Percentiles rank a stretch among this genome's conserved stretches.
These are phyloP conservation scores for Novumbra hubbsi DNA, from an alignment of 2,797 vertebrate species.

Conservation along the genomic window DNA sequence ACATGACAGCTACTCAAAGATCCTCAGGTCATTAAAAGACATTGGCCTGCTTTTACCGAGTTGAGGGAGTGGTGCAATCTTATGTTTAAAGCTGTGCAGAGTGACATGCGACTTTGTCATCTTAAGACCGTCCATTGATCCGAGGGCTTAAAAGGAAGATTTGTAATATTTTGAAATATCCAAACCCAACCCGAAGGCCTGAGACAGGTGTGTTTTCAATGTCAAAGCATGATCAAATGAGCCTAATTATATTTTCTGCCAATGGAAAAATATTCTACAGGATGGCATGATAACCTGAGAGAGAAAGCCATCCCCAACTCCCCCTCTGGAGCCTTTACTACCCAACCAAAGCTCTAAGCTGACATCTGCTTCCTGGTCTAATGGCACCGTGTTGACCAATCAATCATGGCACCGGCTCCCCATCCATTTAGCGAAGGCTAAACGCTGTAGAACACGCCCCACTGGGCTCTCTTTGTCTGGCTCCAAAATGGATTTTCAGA, in stretches of 20 bases:
- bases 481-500: slow-evolving; percentile 26
- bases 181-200: background rate
- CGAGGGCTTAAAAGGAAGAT: background rate
- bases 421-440: slow-evolving; percentile 24
- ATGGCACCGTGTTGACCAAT: slow-evolving; percentile 23
- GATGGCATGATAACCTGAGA: background rate
- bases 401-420: slow-evolving; percentile 26
- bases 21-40: slow-evolving; percentile 27
- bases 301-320: background rate
- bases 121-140: background rate
- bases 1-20: slow-evolving; percentile 36
- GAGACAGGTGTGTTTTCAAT: background rate
- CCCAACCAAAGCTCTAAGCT: background rate
- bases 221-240: background rate
- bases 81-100: slow-evolving; percentile 56
- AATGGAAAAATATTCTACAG: background rate
- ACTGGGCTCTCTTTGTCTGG: slow-evolving; percentile 17
- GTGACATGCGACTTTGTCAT: slow-evolving; percentile 54
- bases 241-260: background rate
- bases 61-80: slow-evolving; percentile 9
- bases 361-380: slow-evolving; percentile 12
- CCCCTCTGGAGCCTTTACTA: slow-evolving; percentile 6
- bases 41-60: slow-evolving; percentile 37
- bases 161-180: background rate
- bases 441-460: slow-evolving; percentile 17